Conservation (phyloP, 2,113 vertebrate species). For the Carettochelys insculpta region DNA sequence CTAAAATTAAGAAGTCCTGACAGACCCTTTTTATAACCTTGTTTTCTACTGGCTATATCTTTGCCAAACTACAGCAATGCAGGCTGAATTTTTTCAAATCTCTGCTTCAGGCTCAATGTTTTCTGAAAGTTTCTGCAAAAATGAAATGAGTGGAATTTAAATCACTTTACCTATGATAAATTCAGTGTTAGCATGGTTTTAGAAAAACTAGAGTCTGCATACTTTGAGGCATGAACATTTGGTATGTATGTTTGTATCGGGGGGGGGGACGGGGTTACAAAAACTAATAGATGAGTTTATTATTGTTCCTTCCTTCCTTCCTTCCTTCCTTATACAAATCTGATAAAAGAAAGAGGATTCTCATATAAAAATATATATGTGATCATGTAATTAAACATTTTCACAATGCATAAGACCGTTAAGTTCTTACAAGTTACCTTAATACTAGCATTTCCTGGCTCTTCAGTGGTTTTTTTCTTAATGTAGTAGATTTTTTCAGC, state of each 20-base stretch:
- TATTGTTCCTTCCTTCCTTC: not conserved
- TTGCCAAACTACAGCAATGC: not conserved
- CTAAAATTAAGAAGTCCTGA: not conserved
- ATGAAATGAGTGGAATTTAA: fast-evolving
- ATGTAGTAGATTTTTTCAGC: not conserved
- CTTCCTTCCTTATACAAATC: not conserved
- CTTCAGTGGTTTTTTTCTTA: not conserved
- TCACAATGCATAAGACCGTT: not conserved
- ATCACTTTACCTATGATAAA: not conserved
- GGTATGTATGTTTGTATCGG: not conserved
- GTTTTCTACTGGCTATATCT: not conserved
- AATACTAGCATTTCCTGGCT: not conserved
- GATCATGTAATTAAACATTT: not conserved
- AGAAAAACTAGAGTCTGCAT: not conserved
- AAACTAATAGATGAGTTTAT: not conserved
- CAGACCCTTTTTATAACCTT: not conserved
- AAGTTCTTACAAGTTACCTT: not conserved
- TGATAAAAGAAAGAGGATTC: fast-evolving
- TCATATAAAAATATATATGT: not conserved
- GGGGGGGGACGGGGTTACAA: fast-evolving
- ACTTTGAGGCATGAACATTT: not conserved
- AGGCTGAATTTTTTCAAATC: not conserved
- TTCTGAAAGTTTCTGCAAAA: not conserved
- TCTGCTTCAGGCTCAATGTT: not conserved
- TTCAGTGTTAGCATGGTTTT: not conserved